phyloP scores from a whole-genome alignment of 2,797 vertebrate species.

The Phrynocephalus forsythii region DNA sequence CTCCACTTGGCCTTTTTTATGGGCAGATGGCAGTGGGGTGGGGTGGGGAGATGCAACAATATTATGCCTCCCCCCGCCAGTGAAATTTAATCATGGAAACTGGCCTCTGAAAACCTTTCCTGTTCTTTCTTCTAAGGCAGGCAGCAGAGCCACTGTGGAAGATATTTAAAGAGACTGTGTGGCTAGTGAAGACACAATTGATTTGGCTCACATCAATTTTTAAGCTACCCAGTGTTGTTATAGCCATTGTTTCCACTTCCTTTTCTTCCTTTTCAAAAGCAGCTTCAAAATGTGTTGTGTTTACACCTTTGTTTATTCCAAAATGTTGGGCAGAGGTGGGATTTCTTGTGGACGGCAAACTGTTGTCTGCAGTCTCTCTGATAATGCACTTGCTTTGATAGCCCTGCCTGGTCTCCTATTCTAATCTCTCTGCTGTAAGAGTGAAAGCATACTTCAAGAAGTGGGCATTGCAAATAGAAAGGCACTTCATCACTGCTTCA shows the following conservation, averaged over 20 bases:
- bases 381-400: background rate
- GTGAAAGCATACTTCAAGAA: background rate
- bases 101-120: background rate
- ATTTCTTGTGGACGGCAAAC: background rate
- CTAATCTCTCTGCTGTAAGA: background rate
- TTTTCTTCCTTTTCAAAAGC: background rate
- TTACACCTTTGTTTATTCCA: background rate
- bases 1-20: background rate
- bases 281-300: background rate
- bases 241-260: background rate
- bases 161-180: fast-evolving
- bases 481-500: background rate
- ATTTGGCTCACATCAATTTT: background rate
- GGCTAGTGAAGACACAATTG: background rate
- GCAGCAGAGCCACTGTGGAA: background rate
- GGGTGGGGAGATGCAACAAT: background rate
- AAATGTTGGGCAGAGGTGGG: background rate
- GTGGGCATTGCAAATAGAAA: background rate
- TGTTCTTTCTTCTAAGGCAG: background rate
- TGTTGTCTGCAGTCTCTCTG: background rate
- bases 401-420: background rate
- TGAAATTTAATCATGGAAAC: background rate
- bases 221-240: background rate
- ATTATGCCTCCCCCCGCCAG: background rate
- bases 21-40: too few relatives aligned